Evolutionary conservation across 1,140 invertebrate species (phyloP).

Genomic region (Bombus consobrinus): DNA sequence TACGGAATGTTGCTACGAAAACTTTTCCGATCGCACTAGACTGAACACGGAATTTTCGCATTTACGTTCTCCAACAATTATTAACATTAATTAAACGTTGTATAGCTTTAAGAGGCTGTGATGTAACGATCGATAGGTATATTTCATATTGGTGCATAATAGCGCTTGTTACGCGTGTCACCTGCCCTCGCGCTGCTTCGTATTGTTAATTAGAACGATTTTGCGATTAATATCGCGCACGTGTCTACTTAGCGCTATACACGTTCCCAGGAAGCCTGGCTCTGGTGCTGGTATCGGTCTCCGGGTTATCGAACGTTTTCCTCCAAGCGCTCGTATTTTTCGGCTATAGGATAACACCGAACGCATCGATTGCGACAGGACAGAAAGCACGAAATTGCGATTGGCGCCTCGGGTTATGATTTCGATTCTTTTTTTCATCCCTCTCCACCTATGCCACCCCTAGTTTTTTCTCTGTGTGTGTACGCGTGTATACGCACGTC

Average conservation of each 20-base stretch:
- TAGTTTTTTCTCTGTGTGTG: not conserved
- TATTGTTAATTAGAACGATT: constrained; percentile 32
- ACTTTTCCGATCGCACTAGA: not conserved
- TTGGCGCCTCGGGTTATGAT: constrained; percentile 57
- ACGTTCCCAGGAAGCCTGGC: not conserved
- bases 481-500: not conserved
- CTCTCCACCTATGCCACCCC: not conserved
- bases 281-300: not conserved
- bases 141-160: not conserved
- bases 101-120: not conserved
- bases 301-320: not conserved
- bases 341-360: constrained; percentile 16
- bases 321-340: not conserved
- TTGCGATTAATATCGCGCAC: constrained; percentile 19
- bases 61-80: not conserved
- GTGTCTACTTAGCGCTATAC: not conserved
- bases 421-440: constrained; percentile 28
- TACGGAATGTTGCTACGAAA: not conserved
- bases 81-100: constrained; percentile 22
- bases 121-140: not conserved
- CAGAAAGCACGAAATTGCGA: constrained; percentile 60
- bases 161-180: constrained; percentile 18
- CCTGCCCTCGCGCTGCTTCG: not conserved
- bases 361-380: constrained; percentile 22
- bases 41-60: too few species aligned